phyloP scores from a whole-genome alignment of 1,140 invertebrate genomes.

The Eumeta japonica region DNA sequence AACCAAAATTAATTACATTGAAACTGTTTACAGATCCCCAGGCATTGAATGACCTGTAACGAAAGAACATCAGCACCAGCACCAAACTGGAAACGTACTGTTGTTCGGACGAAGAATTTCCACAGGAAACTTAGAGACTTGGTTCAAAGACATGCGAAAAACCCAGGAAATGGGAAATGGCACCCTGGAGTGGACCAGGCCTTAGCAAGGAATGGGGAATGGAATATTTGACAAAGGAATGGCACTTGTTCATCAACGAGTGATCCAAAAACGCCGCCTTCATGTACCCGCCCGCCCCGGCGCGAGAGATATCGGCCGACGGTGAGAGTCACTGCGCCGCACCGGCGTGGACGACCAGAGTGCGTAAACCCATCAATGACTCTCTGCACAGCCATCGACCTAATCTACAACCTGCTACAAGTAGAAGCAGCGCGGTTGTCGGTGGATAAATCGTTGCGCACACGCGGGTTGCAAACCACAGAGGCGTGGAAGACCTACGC shows the following conservation, averaged over 20 bases:
- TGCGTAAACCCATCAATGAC: background rate
- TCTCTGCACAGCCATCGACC: constrained; percentile 80
- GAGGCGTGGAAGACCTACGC: constrained; percentile 94
- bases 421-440: constrained; percentile 96
- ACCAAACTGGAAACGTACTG: constrained; percentile 97
- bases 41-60: constrained; percentile 96
- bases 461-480: constrained; percentile 94
- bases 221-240: constrained; percentile 98
- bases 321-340: constrained; percentile 59
- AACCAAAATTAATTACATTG: constrained; percentile 5
- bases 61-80: constrained; percentile 95
- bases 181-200: constrained; percentile 97
- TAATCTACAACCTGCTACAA: constrained; percentile 97
- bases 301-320: constrained; percentile 96
- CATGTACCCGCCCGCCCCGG: constrained; percentile 98
- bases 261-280: constrained; percentile 99
- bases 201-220: constrained; percentile 94
- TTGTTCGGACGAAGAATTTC: constrained; percentile 92
- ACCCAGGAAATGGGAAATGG: constrained; percentile 94
- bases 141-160: constrained; percentile 98
- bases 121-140: constrained; percentile 98
- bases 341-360: background rate
- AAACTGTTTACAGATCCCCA: constrained; percentile 79
- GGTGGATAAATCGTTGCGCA: constrained; percentile 91
- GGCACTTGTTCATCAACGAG: constrained; percentile 99